Evolutionary conservation across 1,140 invertebrate species (phyloP), one percentile per base, ranked within the genome.

Genomic region (Helicoverpa armigera): DNA sequence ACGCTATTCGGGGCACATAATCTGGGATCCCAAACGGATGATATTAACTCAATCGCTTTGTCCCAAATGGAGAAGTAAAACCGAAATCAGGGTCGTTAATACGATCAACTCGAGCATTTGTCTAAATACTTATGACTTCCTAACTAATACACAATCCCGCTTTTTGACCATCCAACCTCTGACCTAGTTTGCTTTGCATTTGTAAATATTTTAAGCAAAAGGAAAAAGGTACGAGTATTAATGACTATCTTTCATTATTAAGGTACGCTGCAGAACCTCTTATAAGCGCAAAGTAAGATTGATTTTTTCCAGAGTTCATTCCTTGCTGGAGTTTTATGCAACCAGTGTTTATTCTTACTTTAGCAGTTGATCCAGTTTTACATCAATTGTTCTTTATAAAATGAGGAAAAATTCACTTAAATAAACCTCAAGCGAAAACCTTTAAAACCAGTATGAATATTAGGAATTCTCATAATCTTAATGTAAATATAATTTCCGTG

Each of bases 41-140:
- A 76, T 76, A 76, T 76, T 61, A 43, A 60, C 73, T 76, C 58
- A 76, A 76, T 76, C 58, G 73, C 23, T 60, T 76, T 63, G 48
- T 61, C 58, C 58, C 18, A 76, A 76, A 63, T 73, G 31, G 70
- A 53, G 54, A 73, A 73, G 70, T 73, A 56, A 58, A 73, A 73
- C 53, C 54, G 54, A 43, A 56, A 73, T 58, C 70, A 73, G 70
- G 54, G 23, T 73, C 70, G 31, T 73, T 56, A 56, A 56, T 56
- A 73, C 70, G 53, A 53, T 56, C 53, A 12, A 73, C 53, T 56
- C 11, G n/a, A 58, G 43, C 54, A 56, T 73, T 73, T 72, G 69
- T 72, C 69, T 72, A 72, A 72, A 72, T 72, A 72, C 69, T 72
- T 72, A 72, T 51, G 69, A 72, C 50, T 29, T n/a, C 29, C 43